A percentile compares a stretch with the other conserved stretches of the same genome.
Evolutionary conservation across 1,140 invertebrate species (phyloP).

Genomic region (Cotesia chilonis): DNA sequence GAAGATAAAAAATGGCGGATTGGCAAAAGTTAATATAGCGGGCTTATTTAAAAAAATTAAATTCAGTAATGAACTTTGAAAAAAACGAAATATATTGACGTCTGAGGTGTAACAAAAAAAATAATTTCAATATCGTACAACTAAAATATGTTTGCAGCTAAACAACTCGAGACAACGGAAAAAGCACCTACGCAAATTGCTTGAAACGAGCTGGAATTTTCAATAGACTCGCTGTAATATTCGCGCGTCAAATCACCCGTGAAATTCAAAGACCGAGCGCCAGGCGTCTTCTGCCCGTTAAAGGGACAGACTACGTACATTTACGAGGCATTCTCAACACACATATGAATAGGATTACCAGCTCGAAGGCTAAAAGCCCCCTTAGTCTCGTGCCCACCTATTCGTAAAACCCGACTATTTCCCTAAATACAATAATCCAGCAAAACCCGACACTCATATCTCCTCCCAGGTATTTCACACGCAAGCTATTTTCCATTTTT

Average conservation of each 20-base stretch:
- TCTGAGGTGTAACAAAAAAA: too few species aligned
- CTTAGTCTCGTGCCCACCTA: background rate
- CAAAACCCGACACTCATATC: background rate
- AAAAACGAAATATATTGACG: too few species aligned
- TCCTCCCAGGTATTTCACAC: slow-evolving; percentile 13
- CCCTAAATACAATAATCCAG: slow-evolving; percentile 30
- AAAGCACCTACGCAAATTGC: slow-evolving; percentile 1
- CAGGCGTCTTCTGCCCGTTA: slow-evolving; percentile 3
- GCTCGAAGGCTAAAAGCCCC: slow-evolving; percentile 6
- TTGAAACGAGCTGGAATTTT: slow-evolving; percentile 5
- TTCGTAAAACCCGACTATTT: slow-evolving; percentile 14
- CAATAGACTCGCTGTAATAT: slow-evolving; percentile 20
- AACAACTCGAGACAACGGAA: too few species aligned
- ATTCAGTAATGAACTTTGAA: too few species aligned
- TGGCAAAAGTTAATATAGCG: too few species aligned
- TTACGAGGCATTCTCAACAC: slow-evolving; percentile 19
- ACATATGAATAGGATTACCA: background rate
- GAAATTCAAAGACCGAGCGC: slow-evolving; percentile 20
- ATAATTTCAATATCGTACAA: too few species aligned
- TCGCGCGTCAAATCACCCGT: slow-evolving; percentile 29
- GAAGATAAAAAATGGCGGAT: too few species aligned
- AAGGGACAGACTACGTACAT: slow-evolving; percentile 2
- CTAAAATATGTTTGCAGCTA: too few species aligned
- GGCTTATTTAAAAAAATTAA: too few species aligned
- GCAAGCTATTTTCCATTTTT: slow-evolving; percentile 15